Base-by-base conservation (phyloP, 2,113 vertebrate species). In the Oreochromis spilurus region DNA sequence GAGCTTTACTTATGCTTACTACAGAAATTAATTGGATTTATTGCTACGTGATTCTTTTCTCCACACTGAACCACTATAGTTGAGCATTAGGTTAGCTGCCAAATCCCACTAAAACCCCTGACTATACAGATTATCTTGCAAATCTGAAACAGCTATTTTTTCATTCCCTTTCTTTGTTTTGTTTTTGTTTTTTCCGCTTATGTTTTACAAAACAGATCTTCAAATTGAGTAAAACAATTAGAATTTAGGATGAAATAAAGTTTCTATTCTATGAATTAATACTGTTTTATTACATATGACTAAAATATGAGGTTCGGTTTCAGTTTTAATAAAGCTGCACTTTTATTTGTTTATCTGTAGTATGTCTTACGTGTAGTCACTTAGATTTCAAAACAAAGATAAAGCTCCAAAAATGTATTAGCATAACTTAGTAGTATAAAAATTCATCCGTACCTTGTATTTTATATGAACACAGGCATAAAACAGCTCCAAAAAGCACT, bases 341-440 rank as follows among this genome's bases (percentile, higher is more conserved):
- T 58, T 58, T 58, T 5, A 50, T 50, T 50, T 52, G 24, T 4
- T 55, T 55, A 55, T 55, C 24, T 29, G 3, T 58, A 58, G 13
- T 29, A 58, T 58, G 55, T 16, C 55, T 58, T 29, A 58, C 13
- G 4, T 58, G 55, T 16, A 57, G 55, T 58, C 34, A 38, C 29
- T 5, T 19, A 62, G 9, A 1, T 62, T 7, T 62, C 9, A 4
- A 62, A 62, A 34, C 6, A 34, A 60, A 62, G 4, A 60, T 5
- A 31, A 3, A 19, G 29, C 17, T 65, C 17, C 11, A n/a, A 21
- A 55, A 55, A 26, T 0, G 0, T 55, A 14, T 55, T 55, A 55
- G 1, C 54, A 55, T 55, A 55, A 26, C 54, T 14, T 67, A 5
- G 1, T 65, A 40, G 11, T 21, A 67, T 40, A 8, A 5, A 67